Evolutionary conservation across 2,797 vertebrate genomes (phyloP).

Genomic region (Balearica regulorum): DNA sequence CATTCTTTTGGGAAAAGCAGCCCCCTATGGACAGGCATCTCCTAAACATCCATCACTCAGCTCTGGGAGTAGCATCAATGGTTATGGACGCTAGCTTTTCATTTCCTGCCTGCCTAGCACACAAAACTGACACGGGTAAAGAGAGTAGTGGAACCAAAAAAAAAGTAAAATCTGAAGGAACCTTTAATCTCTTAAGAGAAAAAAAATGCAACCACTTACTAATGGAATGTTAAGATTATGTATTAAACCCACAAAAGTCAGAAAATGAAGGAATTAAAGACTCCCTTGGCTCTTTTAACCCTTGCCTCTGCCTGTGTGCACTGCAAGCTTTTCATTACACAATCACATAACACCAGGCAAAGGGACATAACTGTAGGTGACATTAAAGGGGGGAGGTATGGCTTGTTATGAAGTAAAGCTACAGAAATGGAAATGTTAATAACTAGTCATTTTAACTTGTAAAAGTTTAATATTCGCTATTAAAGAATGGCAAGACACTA

Average conservation of each 20-base stretch:
- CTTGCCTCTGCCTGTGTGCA: constrained; percentile 8
- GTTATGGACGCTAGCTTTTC: not conserved
- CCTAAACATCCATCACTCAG: not conserved
- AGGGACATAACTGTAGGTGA: constrained; percentile 14
- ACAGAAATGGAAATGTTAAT: constrained; percentile 64
- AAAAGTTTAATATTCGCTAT: constrained; percentile 67
- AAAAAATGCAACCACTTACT: constrained; percentile 47
- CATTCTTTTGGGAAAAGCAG: not conserved
- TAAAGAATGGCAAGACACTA: constrained; percentile 56
- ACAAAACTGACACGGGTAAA: not conserved
- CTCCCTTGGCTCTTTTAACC: constrained; percentile 65
- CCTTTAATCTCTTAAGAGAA: constrained; percentile 50
- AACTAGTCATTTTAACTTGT: constrained; percentile 46
- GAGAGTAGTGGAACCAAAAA: not conserved
- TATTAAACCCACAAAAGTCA: constrained; percentile 70
- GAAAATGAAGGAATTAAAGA: constrained; percentile 65
- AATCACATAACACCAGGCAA: not conserved
- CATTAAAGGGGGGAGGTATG: not conserved
- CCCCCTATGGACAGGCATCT: not conserved
- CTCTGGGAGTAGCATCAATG: not conserved
- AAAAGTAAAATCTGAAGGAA: constrained; percentile 38
- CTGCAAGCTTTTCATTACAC: constrained; percentile 41
- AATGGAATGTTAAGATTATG: constrained; percentile 68
- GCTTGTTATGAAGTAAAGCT: constrained; percentile 44
- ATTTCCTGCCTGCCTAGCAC: not conserved